Base-by-base conservation (phyloP, 2,797 vertebrate species). In the Salmo trutta region DNA sequence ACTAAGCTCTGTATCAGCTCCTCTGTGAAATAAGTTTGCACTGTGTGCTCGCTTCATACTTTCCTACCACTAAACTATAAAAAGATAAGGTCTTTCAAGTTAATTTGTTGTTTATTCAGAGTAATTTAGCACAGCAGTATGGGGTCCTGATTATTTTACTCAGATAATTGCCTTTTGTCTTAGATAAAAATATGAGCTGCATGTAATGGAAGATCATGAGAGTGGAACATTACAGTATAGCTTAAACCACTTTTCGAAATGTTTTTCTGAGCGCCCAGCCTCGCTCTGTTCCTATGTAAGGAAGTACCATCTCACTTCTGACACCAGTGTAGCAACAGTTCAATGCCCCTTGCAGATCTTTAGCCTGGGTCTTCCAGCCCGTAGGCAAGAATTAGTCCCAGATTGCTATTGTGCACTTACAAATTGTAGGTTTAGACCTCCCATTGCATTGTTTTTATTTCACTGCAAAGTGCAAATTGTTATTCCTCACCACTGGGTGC, bases 121-220 rank as follows among this genome's bases (percentile, higher is more conserved):
- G 21, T 64, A 21, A 64, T 64, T 24, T 27, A 21, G 17, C 59
- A 64, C 1, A 12, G 10, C 10, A 27, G 14, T 64, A 64, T 64
- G 59, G 12, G 59, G 59, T 21, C 59, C 21, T 64, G 59, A 27
- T 64, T 64, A 10, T 64, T 64, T 64, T 64, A 24, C 70, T 71
- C 21, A 52, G 70, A 24, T 29, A 29, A 53, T 71, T 71, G 70
- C 70, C 24, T 71, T 52, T 71, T 71, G 70, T 52, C 47, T 24
- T 71, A 52, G 15, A 71, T 53, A 36, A 29, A 71, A 52, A 27
- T 24, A 5, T 41, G 19, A 51, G 69, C 69, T 51, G 70, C 21
- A 5, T 4, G 24, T 52, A 71, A 51, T 53, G 47, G n/a, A 71
- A 24, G 70, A 24, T 71, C 15, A 52, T 27, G 3, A 14, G 41